Percentiles rank a stretch among this genome's conserved stretches.
phyloP scores from a whole-genome alignment of 2,797 vertebrate species.

The Lutjanus argentimaculatus region DNA sequence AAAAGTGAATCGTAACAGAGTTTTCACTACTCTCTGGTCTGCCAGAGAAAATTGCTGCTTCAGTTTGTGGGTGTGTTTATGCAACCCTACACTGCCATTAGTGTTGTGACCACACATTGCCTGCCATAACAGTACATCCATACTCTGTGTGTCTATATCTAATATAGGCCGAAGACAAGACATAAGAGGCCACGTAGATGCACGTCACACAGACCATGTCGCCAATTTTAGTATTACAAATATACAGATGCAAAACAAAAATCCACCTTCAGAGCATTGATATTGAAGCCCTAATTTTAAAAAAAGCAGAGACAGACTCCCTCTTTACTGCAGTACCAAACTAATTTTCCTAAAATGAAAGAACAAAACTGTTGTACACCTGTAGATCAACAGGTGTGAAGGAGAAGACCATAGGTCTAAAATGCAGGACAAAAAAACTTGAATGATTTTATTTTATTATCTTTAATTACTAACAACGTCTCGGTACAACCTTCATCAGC shows the following conservation, averaged over 20 bases:
- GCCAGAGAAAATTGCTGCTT: slow-evolving; percentile 87
- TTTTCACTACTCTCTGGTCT: slow-evolving; percentile 75
- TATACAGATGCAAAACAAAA: slow-evolving; percentile 21
- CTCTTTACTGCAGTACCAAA: neutral
- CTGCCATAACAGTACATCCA: slow-evolving; percentile 79
- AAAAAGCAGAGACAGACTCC: neutral
- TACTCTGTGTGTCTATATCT: slow-evolving; percentile 80
- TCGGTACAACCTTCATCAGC: too few relatives aligned
- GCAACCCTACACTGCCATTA: slow-evolving; percentile 88
- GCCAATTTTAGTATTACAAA: slow-evolving; percentile 19
- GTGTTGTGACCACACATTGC: slow-evolving; percentile 84
- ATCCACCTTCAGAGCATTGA: slow-evolving; percentile 15
- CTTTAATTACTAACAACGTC: too few relatives aligned
- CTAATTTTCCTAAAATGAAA: neutral
- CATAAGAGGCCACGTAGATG: slow-evolving; percentile 32
- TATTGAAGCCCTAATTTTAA: slow-evolving; percentile 15
- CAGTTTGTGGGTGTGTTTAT: slow-evolving; percentile 88
- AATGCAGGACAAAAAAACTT: too few relatives aligned
- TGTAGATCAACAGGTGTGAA: too few relatives aligned
- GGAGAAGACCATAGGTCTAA: too few relatives aligned
- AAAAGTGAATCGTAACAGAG: slow-evolving; percentile 73
- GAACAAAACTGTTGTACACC: neutral
- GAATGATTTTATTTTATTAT: too few relatives aligned
- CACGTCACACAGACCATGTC: slow-evolving; percentile 23
- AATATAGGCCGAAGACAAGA: slow-evolving; percentile 72